Percentiles rank a stretch among this genome's conserved stretches.
phyloP scores from a whole-genome alignment of 2,113 vertebrate genomes.

The Leucoraja erinaceus region DNA sequence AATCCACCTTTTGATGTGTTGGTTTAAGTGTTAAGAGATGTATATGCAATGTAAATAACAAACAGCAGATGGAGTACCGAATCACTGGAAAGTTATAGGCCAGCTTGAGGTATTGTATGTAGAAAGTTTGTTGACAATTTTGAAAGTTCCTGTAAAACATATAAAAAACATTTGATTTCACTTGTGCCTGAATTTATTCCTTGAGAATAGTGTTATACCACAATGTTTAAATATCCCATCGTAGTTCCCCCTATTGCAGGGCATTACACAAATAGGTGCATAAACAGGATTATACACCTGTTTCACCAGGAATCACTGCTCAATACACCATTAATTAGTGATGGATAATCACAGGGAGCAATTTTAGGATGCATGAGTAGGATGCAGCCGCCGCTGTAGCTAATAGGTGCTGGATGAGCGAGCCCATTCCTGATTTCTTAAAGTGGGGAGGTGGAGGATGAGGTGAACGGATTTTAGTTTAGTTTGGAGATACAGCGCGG shows the following conservation, averaged over 20 bases:
- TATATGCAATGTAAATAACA: not conserved
- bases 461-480: too few relatives aligned
- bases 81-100: not conserved
- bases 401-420: too few relatives aligned
- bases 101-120: not conserved
- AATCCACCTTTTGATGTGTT: not conserved
- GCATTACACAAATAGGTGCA: not conserved
- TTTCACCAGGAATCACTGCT: too few relatives aligned
- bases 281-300: too few relatives aligned
- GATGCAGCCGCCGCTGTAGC: too few relatives aligned
- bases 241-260: not conserved
- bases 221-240: not conserved
- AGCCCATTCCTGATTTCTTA: too few relatives aligned
- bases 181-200: not conserved
- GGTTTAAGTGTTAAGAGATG: not conserved
- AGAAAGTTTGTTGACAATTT: not conserved
- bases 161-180: not conserved
- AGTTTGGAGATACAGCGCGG: too few relatives aligned
- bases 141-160: not conserved
- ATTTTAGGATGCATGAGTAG: too few relatives aligned
- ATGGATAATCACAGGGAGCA: too few relatives aligned
- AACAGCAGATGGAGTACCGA: constrained; percentile 7
- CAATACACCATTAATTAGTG: too few relatives aligned
- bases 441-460: too few relatives aligned
- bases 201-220: not conserved